Evolutionary conservation across 2,888 invertebrate species (phyloP).

Genomic region (Eremobia ochroleuca): DNA sequence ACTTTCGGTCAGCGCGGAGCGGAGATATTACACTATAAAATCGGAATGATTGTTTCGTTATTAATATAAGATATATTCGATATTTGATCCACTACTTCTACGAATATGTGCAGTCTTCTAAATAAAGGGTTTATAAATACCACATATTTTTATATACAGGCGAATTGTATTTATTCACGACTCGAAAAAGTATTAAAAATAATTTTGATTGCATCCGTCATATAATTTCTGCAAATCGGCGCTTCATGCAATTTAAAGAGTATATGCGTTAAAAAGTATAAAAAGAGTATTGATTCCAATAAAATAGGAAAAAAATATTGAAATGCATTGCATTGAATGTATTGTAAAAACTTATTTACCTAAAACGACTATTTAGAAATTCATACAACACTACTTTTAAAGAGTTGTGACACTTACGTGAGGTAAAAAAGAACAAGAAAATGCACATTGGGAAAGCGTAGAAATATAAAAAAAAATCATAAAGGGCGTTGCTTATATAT

Average conservation of each 20-base stretch:
- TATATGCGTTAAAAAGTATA: not conserved
- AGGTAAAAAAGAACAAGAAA: conserved; percentile 11
- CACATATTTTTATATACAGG: conserved; percentile 14
- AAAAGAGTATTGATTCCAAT: not conserved
- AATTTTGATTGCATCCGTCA: not conserved
- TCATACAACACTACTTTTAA: conserved; percentile 12
- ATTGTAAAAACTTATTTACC: conserved; percentile 13
- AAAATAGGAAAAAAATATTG: not conserved
- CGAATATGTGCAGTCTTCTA: conserved; percentile 55
- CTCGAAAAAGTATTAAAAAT: not conserved
- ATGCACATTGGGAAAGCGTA: conserved; percentile 37
- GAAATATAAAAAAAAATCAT: conserved; percentile 50
- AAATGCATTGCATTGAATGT: conserved; percentile 25
- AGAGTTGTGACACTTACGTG: conserved; percentile 23
- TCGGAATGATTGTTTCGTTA: conserved; percentile 38
- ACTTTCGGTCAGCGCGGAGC: not conserved
- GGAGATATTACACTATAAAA: conserved; percentile 17
- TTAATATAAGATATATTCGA: conserved; percentile 17
- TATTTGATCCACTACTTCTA: conserved; percentile 47
- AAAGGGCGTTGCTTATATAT: conserved; percentile 77
- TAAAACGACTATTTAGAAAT: conserved; percentile 17
- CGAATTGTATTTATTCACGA: conserved; percentile 1
- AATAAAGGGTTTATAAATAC: conserved; percentile 33
- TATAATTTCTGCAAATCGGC: not conserved
- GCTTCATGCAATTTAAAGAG: conserved; percentile 10